Conservation (phyloP, 2,113 vertebrate species). For the Puffinus mauretanicus region DNA sequence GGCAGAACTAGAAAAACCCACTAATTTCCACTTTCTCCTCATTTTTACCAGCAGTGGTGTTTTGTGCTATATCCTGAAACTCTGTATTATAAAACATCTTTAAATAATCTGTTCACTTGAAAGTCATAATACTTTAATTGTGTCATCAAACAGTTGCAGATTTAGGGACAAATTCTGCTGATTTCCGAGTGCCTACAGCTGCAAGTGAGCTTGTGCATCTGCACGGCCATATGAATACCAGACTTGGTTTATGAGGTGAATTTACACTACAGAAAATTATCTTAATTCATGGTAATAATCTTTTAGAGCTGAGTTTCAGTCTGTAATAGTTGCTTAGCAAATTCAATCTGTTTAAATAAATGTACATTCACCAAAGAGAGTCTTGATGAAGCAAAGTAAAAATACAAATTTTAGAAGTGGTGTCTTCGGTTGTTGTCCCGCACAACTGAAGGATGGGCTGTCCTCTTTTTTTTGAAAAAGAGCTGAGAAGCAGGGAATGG, state of each 20-base stretch:
- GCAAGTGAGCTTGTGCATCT: not conserved
- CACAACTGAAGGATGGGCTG: not conserved
- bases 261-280: not conserved
- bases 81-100: not conserved
- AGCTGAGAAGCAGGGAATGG: not conserved
- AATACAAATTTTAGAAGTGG: not conserved
- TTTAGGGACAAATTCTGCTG: not conserved
- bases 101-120: not conserved
- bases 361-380: not conserved
- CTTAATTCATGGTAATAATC: not conserved
- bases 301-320: not conserved
- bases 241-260: not conserved
- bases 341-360: not conserved
- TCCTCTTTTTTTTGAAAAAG: not conserved
- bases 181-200: not conserved
- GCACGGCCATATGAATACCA: not conserved
- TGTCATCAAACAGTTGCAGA: not conserved
- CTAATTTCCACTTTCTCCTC: not conserved
- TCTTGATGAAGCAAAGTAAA: not conserved
- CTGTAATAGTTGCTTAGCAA: not conserved
- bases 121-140: not conserved
- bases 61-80: not conserved
- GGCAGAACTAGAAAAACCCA: not conserved
- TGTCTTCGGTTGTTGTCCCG: not conserved
- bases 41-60: not conserved